Percentiles rank a stretch among this genome's conserved stretches.
Evolutionary conservation across 2,888 invertebrate species (phyloP).

Genomic region (Hanleya hanleyi): DNA sequence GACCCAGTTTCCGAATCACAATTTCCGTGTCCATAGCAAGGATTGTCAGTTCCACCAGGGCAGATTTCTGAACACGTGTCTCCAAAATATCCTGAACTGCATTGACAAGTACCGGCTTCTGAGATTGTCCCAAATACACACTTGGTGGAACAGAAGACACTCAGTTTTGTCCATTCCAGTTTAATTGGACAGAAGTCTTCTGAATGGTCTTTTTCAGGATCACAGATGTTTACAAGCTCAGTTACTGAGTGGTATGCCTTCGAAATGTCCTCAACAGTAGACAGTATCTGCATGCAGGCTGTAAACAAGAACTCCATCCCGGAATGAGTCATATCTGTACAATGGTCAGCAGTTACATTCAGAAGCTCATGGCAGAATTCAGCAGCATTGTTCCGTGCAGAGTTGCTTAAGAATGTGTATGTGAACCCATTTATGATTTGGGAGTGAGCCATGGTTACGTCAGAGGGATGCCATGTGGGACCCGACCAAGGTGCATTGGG

Average conservation of each 20-base stretch:
- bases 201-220: not conserved
- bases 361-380: too few species aligned
- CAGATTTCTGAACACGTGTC: slow-evolving; percentile 40
- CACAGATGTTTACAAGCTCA: slow-evolving; percentile 37
- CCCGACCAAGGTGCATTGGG: slow-evolving; percentile 49
- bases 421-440: too few species aligned
- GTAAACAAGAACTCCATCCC: slow-evolving; percentile 24
- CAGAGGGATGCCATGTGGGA: slow-evolving; percentile 52
- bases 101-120: slow-evolving; percentile 38
- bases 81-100: slow-evolving; percentile 47
- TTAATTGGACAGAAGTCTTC: slow-evolving; percentile 24
- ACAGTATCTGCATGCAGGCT: slow-evolving; percentile 31
- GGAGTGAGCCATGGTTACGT: slow-evolving; percentile 34
- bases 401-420: too few species aligned
- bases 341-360: not conserved
- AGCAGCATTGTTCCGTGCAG: too few species aligned
- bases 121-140: slow-evolving; percentile 43
- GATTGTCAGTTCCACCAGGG: slow-evolving; percentile 47
- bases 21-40: slow-evolving; percentile 49
- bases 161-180: slow-evolving; percentile 21
- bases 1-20: slow-evolving; percentile 40
- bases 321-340: slow-evolving; percentile 9
- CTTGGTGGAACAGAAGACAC: slow-evolving; percentile 35
- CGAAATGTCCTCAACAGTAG: slow-evolving; percentile 20
- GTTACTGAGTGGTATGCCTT: slow-evolving; percentile 38